These are phyloP conservation scores for Lamproptera curius DNA, from an alignment of 2,888 invertebrate species.

Conservation along the genomic window DNA sequence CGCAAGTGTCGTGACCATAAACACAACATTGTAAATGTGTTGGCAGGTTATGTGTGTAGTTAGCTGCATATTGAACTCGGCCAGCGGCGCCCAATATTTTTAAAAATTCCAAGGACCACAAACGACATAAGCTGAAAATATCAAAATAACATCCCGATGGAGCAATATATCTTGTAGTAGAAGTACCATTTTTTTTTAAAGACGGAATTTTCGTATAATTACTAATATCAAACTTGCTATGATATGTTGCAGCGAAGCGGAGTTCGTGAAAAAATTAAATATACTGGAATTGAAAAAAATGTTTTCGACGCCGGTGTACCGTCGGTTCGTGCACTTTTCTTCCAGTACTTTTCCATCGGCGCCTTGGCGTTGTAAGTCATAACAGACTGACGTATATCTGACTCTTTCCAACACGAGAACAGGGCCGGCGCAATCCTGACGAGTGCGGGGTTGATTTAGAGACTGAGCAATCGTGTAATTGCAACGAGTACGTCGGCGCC, in stretches of 20 bases:
- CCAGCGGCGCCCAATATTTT: constrained; percentile 47
- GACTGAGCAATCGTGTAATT: constrained; percentile 21
- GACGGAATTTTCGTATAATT: too few relatives aligned
- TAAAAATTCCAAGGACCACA: too few relatives aligned
- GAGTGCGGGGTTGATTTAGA: constrained; percentile 18
- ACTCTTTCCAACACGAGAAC: constrained; percentile 32
- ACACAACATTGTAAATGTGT: constrained; percentile 44
- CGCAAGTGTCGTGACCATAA: constrained; percentile 39
- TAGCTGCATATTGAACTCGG: constrained; percentile 44
- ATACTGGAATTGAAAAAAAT: constrained; percentile 37
- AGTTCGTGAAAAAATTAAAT: background rate
- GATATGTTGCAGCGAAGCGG: too few relatives aligned
- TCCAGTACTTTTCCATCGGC: constrained; percentile 63
- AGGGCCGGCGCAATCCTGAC: background rate
- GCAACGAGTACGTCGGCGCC: constrained; percentile 19
- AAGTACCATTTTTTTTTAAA: too few relatives aligned
- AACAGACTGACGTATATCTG: constrained; percentile 35
- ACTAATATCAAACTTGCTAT: too few relatives aligned
- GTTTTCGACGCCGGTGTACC: constrained; percentile 38
- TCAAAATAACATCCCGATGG: too few relatives aligned
- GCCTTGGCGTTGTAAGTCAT: constrained; percentile 38
- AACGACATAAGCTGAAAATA: too few relatives aligned
- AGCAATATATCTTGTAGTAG: too few relatives aligned
- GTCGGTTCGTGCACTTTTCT: constrained; percentile 48
- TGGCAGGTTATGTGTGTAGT: constrained; percentile 39